Base-by-base conservation (phyloP, 2,113 vertebrate genomes). In the Alligator mississippiensis region DNA sequence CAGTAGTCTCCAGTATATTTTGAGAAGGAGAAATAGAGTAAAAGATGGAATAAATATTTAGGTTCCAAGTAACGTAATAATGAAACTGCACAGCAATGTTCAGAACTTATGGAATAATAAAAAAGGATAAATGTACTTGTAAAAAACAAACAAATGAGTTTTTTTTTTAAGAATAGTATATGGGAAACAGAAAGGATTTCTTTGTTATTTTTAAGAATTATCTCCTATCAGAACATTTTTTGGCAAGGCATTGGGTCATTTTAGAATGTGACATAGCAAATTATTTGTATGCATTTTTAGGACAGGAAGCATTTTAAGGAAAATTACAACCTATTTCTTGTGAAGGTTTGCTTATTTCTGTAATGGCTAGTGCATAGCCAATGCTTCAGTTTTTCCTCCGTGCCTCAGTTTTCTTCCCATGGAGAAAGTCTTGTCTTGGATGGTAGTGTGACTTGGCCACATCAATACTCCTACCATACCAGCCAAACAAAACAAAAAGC, bases 261-360 rank as follows among this genome's bases (percentile, higher is more conserved):
- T 96, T 77, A 93, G 77, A 88, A 87, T 38, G 79, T 82, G 84
- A 84, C 28, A 82, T 80, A 86, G 58, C 38, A 72, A 4, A 57
- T 64, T 79, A 34, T 58, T 87, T 74, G 82, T 18, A 66, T 27
- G 58, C 57, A 79, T 34, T 30, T 34, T 70, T 70, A 70, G n/a
- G n/a, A 70, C 21, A 70, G n/a, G 47, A 47, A 47, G 47, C 47
- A 47, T 47, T 47, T 47, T 47, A 11, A 34, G 4, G 66, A 70
- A 70, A 70, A 70, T 34, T 19, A 34, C 11, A 70, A 30, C 30
- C 66, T 34, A 30, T 68, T 30, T 4, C 3, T 34, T 72, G 68
- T 72, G 30, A 38, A 11, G 68, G 68, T 24, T 18, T 72, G 68
- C 30, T 38, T 72, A 34, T 18, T 34, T 72, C 9, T 34, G 10